These are phyloP conservation scores for Pteromalus puparum DNA, from an alignment of 1,140 invertebrate genomes.

Conservation along the genomic window DNA sequence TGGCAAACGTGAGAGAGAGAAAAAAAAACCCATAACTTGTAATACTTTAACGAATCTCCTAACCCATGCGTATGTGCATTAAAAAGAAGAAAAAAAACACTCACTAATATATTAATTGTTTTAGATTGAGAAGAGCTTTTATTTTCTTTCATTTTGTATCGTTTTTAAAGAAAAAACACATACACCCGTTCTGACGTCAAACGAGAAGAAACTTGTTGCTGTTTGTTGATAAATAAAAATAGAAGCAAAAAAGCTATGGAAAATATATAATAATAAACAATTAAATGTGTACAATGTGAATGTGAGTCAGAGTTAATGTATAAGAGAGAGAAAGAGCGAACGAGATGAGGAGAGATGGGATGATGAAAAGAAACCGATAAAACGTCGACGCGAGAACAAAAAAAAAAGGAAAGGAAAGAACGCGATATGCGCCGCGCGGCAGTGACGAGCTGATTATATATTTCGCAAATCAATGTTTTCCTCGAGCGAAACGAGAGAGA, in stretches of 20 bases:
- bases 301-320: not conserved
- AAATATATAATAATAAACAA: not conserved
- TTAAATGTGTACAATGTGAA: not conserved
- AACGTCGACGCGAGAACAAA: not conserved
- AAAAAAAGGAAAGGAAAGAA: conserved; percentile 2
- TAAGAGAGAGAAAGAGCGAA: not conserved
- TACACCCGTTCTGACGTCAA: not conserved
- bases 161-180: conserved; percentile 13
- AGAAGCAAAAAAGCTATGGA: not conserved
- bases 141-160: conserved; percentile 30
- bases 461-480: conserved; percentile 14
- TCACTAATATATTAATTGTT: conserved; percentile 41
- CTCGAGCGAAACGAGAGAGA: not conserved
- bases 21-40: conserved; percentile 8
- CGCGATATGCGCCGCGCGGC: not conserved
- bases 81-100: not conserved
- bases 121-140: conserved; percentile 19
- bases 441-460: conserved; percentile 17
- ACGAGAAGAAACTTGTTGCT: not conserved
- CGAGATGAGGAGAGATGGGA: not conserved
- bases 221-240: conserved; percentile 23
- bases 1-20: not conserved
- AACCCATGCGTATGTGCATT: not conserved
- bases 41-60: conserved; percentile 36
- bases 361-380: not conserved